Percentiles rank a stretch among this genome's conserved stretches.
Evolutionary conservation across 2,797 vertebrate genomes (phyloP).

Genomic region (Sebastolobus alascanus): DNA sequence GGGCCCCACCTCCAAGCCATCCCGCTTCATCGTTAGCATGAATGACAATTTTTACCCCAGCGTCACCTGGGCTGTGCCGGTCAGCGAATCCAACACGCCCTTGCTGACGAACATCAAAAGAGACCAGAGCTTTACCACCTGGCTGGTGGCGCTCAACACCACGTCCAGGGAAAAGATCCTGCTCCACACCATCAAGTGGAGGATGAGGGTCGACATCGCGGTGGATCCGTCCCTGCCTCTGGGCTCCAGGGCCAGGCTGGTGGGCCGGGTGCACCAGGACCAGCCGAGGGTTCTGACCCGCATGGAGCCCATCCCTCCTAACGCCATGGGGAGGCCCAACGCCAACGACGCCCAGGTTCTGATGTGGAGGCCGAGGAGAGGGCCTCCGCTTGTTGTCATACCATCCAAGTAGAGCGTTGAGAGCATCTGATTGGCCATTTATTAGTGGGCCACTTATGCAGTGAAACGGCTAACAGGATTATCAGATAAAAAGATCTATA

Average conservation of each 20-base stretch:
- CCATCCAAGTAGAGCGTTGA: conserved; percentile 90
- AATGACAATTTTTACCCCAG: conserved; percentile 99
- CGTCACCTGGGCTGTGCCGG: conserved; percentile 97
- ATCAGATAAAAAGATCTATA: conserved; percentile 25
- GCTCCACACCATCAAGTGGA: conserved; percentile 98
- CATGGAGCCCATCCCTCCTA: conserved; percentile 96
- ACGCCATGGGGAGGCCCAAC: conserved; percentile 95
- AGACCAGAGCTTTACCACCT: conserved; percentile 99
- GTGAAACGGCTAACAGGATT: conserved; percentile 29
- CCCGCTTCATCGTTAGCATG: conserved; percentile 97
- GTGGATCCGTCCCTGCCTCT: conserved; percentile 93
- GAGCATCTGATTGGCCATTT: conserved; percentile 28
- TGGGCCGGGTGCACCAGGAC: conserved; percentile 94
- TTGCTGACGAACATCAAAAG: conserved; percentile 96
- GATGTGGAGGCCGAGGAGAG: conserved; percentile 98
- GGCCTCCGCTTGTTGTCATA: conserved; percentile 93
- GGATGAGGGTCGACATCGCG: conserved; percentile 96
- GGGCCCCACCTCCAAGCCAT: conserved; percentile 94
- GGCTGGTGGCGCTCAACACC: conserved; percentile 97
- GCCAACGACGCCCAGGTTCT: conserved; percentile 98
- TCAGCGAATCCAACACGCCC: conserved; percentile 95
- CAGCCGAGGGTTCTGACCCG: conserved; percentile 94
- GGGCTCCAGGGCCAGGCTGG: conserved; percentile 92
- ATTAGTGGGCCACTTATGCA: conserved; percentile 19
- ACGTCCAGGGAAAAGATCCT: conserved; percentile 94